phyloP scores from a whole-genome alignment of 2,888 invertebrate genomes.

The Mongoloraphidia duomilia region DNA sequence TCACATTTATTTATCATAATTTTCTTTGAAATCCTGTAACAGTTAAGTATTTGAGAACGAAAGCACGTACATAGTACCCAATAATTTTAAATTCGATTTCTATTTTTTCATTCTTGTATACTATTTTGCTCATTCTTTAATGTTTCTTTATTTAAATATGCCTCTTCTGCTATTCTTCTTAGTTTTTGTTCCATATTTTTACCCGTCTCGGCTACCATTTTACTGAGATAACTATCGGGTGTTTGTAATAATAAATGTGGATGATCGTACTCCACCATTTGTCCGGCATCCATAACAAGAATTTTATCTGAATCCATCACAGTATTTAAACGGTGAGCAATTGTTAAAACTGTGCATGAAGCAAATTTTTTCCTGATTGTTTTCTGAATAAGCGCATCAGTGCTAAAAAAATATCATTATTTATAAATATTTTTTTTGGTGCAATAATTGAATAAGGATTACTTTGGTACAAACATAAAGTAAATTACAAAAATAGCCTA shows the following conservation, averaged over 20 bases:
- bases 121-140: too few relatives aligned
- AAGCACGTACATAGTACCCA: too few relatives aligned
- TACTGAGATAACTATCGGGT: slow-evolving; percentile 22
- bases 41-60: too few relatives aligned
- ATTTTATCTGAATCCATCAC: slow-evolving; percentile 75
- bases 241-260: slow-evolving; percentile 30
- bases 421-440: slow-evolving; percentile 14
- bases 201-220: slow-evolving; percentile 28
- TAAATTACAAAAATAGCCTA: too few relatives aligned
- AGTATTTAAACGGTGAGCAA: slow-evolving; percentile 70
- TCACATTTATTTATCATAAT: too few relatives aligned
- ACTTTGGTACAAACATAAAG: too few relatives aligned
- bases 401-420: slow-evolving; percentile 33
- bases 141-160: slow-evolving; percentile 6
- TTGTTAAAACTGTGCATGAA: slow-evolving; percentile 65
- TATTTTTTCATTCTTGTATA: not conserved
- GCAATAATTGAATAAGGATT: too few relatives aligned
- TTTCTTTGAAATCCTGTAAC: too few relatives aligned
- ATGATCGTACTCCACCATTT: slow-evolving; percentile 35
- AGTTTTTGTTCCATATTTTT: slow-evolving; percentile 20
- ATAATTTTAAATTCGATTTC: not conserved
- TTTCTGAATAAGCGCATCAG: slow-evolving; percentile 61
- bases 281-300: slow-evolving; percentile 40
- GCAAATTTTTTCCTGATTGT: slow-evolving; percentile 61
- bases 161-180: slow-evolving; percentile 19